These are phyloP conservation scores for Limonius californicus DNA, from an alignment of 1,140 invertebrate species.

Conservation along the genomic window DNA sequence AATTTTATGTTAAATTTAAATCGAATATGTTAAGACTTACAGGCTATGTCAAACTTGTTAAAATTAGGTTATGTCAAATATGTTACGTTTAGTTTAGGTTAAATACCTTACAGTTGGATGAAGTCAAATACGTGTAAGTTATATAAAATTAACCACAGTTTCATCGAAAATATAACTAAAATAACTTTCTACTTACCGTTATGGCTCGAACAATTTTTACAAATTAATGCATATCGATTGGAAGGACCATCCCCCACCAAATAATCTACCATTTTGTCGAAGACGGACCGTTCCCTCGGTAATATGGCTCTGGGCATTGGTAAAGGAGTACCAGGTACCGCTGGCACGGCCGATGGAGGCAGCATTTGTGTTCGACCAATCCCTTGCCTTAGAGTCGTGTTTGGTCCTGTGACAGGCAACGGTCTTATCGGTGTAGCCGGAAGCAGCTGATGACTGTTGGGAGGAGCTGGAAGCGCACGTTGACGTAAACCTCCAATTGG, in stretches of 20 bases:
- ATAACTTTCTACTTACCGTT: slow-evolving; percentile 76
- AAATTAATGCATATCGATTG: slow-evolving; percentile 93
- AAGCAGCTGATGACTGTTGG: slow-evolving; percentile 24
- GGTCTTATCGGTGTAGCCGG: slow-evolving; percentile 20
- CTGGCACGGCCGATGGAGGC: slow-evolving; percentile 1
- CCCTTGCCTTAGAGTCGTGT: slow-evolving; percentile 4
- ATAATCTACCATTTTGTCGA: slow-evolving; percentile 91
- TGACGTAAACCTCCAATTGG: slow-evolving; percentile 38
- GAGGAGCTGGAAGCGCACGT: slow-evolving; percentile 40
- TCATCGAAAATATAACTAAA: no score
- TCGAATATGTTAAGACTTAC: no score
- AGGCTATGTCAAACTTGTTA: no score
- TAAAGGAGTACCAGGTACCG: slow-evolving; percentile 45
- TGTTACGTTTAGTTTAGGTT: no score
- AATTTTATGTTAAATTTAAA: no score
- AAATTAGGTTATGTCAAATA: no score
- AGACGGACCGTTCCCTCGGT: slow-evolving; percentile 51
- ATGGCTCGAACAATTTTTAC: slow-evolving; percentile 82
- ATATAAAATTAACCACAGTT: no score
- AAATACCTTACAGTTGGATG: no score
- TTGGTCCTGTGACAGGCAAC: neutral
- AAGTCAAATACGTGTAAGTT: no score
- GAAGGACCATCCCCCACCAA: slow-evolving; percentile 92
- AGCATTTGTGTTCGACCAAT: slow-evolving; percentile 18
- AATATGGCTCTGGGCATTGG: slow-evolving; percentile 52